Evolutionary conservation across 2,113 vertebrate genomes (phyloP).

Genomic region (Hucho hucho): DNA sequence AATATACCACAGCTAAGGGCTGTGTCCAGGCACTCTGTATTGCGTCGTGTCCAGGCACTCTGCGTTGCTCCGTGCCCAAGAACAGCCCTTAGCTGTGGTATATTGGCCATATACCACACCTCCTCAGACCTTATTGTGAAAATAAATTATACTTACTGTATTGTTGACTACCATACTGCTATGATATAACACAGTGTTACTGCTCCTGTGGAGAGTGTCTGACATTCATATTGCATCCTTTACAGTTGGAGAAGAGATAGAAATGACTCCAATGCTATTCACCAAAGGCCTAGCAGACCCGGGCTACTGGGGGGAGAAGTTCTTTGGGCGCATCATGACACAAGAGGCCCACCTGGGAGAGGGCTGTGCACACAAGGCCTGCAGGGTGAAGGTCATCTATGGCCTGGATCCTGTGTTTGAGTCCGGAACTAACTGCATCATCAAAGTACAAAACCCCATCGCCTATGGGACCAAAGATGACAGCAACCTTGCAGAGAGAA

Average conservation of each 20-base stretch:
- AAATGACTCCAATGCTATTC: slow-evolving; percentile 95
- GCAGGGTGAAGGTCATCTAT: slow-evolving; percentile 89
- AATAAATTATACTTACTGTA: neutral
- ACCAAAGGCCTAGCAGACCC: slow-evolving; percentile 88
- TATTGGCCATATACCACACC: too few species aligned
- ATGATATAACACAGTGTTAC: neutral
- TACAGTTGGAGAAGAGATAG: slow-evolving; percentile 95
- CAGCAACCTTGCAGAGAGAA: slow-evolving; percentile 85
- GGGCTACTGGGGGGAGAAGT: slow-evolving; percentile 91
- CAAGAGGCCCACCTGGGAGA: slow-evolving; percentile 73
- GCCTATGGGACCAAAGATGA: slow-evolving; percentile 88
- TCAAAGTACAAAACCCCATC: slow-evolving; percentile 90
- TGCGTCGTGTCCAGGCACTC: too few species aligned
- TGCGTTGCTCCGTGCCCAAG: too few species aligned
- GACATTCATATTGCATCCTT: slow-evolving; percentile 6
- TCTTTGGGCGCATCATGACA: slow-evolving; percentile 91
- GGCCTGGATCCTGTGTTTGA: slow-evolving; percentile 93
- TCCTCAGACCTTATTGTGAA: too few species aligned
- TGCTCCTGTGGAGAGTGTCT: neutral
- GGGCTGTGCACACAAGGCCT: slow-evolving; percentile 80
- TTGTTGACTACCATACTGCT: neutral
- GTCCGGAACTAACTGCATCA: slow-evolving; percentile 86
- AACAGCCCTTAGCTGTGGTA: too few species aligned
- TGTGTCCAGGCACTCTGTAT: too few species aligned
- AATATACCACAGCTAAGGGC: too few species aligned